Base-by-base conservation (phyloP, 2,113 vertebrate species). In the Apeltes quadracus region DNA sequence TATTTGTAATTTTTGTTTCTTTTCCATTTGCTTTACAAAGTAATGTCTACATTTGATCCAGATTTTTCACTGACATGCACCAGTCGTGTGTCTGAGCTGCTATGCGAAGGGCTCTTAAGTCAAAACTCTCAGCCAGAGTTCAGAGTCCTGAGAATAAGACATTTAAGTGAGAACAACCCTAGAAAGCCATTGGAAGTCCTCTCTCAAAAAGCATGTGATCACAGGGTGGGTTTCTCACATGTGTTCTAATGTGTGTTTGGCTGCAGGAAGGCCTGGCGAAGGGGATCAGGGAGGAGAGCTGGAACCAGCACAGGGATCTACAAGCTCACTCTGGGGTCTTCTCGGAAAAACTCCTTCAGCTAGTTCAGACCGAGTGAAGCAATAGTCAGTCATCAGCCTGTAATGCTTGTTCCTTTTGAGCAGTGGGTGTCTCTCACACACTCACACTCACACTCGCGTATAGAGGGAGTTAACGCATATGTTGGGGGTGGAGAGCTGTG, bases 261-360 rank as follows among this genome's bases (percentile, higher is more conserved):
- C 71, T 92, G 88, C 88, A 91, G 56, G 85, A 89, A 5, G 84
- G 79, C 59, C 76, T 79, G 41, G 55, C 92, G 70, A 93, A 48
- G 71, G 93, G 89, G 13, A 70, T 93, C 72, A 92, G 76, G 34
- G 85, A 95, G 55, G 88, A 90, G 61, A 92, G 77, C 84, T 93
- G 93, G 91, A 89, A 87, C 48, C 75, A 76, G 79, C 87, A 93
- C 68, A 50, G 44, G 46, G 87, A 92, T 73, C 56, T 88, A 8
- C 56, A 86, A 32, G 80, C 84, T 5, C 78, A 85, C 51, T 91
- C 83, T 18, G 91, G 92, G 56, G 54, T 20, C 4, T 81, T 93
- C 51, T 11, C 22, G 1, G 85, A 86, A 79, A 87, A 90, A 9
- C 68, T 89, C 67, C 69, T 91, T 27, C 88, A 77, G 64, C 79